phyloP scores from a whole-genome alignment of 1,140 invertebrate species.

The Gryon sp. region DNA sequence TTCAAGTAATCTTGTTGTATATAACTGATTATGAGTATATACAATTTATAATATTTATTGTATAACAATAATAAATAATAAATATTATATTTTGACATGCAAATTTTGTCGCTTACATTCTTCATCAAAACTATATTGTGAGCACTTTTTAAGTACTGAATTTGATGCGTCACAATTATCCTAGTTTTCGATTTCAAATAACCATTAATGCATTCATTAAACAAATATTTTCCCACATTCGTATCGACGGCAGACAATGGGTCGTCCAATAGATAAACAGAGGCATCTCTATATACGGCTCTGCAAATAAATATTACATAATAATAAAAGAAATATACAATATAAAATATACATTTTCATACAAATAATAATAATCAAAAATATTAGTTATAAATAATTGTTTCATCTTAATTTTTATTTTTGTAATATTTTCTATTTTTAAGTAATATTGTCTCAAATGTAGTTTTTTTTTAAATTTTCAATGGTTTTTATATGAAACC shows the following conservation, averaged over 20 bases:
- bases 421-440: no score
- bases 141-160: slow-evolving; percentile 87
- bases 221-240: slow-evolving; percentile 87
- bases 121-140: slow-evolving; percentile 84
- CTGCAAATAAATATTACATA: slow-evolving; percentile 72
- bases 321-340: background rate
- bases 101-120: slow-evolving; percentile 77
- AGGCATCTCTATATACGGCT: slow-evolving; percentile 88
- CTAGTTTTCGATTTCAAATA: slow-evolving; percentile 85
- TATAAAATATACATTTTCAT: no score
- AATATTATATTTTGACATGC: no score
- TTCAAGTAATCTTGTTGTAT: no score
- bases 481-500: no score
- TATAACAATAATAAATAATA: no score
- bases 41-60: no score
- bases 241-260: slow-evolving; percentile 88
- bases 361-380: no score
- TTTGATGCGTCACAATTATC: slow-evolving; percentile 89
- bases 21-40: no score
- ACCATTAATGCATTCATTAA: slow-evolving; percentile 84
- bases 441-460: no score
- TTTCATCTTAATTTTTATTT: no score
- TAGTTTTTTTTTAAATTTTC: background rate
- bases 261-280: slow-evolving; percentile 90
- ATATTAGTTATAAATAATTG: no score